phyloP scores from a whole-genome alignment of 2,797 vertebrate genomes.

The Anabacerthia variegaticeps region DNA sequence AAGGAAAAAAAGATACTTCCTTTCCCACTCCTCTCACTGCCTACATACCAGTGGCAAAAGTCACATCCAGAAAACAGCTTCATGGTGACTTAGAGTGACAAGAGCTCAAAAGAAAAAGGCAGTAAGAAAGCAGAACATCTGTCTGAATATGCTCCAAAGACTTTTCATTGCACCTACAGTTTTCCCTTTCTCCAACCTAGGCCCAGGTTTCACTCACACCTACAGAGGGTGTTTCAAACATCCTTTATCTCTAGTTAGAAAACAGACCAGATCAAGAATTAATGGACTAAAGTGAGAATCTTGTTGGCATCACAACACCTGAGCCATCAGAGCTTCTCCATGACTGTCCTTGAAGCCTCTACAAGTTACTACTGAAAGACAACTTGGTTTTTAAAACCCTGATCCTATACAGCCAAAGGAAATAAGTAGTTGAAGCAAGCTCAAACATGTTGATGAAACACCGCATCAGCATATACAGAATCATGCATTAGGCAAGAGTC shows the following conservation, averaged over 20 bases:
- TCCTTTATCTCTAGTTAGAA: not conserved
- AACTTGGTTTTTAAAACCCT: not conserved
- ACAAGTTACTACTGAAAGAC: not conserved
- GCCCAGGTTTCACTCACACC: not conserved
- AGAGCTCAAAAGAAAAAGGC: not conserved
- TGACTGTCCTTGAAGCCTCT: not conserved
- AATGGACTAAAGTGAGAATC: not conserved
- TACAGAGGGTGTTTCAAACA: not conserved
- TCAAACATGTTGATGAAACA: not conserved
- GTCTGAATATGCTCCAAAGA: not conserved
- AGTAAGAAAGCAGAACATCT: not conserved
- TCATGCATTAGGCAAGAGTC: not conserved
- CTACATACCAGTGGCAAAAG: not conserved
- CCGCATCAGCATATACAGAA: not conserved
- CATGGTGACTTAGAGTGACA: not conserved
- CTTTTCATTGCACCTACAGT: not conserved
- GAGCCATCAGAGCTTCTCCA: not conserved
- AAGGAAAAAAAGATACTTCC: not conserved
- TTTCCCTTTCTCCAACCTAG: not conserved
- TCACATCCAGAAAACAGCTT: not conserved
- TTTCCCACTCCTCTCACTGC: not conserved
- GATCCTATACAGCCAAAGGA: not conserved
- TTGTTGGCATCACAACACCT: not conserved
- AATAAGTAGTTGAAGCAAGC: not conserved
- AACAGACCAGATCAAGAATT: not conserved